phyloP scores from a whole-genome alignment of 2,888 invertebrate genomes.

The Spilosoma lubricipeda region DNA sequence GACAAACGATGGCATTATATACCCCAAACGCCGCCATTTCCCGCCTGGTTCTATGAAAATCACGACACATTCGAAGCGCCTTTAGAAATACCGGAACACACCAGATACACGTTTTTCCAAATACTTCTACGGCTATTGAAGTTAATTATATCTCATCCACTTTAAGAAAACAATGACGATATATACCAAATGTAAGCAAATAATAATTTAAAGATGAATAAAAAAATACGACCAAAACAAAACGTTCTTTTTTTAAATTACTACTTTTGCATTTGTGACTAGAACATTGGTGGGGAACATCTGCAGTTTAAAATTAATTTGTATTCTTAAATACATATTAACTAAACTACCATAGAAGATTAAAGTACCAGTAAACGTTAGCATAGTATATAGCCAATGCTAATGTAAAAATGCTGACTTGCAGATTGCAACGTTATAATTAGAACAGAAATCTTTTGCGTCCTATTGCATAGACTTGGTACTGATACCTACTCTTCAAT shows the following conservation, averaged over 20 bases:
- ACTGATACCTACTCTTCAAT: not conserved
- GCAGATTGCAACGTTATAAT: not conserved
- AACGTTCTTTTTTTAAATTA: not conserved
- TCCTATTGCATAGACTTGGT: no score
- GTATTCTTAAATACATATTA: no score
- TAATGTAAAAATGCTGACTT: not conserved
- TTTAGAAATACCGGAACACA: constrained; percentile 54
- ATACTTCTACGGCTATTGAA: constrained; percentile 35
- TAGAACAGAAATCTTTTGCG: not conserved
- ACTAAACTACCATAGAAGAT: no score
- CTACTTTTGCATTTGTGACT: not conserved
- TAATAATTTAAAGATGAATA: not conserved
- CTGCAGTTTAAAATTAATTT: no score
- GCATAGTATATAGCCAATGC: no score
- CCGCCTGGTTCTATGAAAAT: constrained; percentile 64
- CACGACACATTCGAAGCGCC: constrained; percentile 46
- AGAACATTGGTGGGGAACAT: no score
- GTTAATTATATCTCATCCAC: constrained; percentile 12
- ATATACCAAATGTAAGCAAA: not conserved
- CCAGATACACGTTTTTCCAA: constrained; percentile 55
- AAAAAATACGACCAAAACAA: not conserved
- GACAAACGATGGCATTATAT: constrained; percentile 61
- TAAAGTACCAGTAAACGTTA: no score
- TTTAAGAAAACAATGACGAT: constrained; percentile 6
- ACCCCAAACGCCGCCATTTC: constrained; percentile 54